Percentiles rank a stretch among this genome's conserved stretches.
Conservation (phyloP, 2,797 vertebrate genomes). For the Catharus ustulatus region DNA sequence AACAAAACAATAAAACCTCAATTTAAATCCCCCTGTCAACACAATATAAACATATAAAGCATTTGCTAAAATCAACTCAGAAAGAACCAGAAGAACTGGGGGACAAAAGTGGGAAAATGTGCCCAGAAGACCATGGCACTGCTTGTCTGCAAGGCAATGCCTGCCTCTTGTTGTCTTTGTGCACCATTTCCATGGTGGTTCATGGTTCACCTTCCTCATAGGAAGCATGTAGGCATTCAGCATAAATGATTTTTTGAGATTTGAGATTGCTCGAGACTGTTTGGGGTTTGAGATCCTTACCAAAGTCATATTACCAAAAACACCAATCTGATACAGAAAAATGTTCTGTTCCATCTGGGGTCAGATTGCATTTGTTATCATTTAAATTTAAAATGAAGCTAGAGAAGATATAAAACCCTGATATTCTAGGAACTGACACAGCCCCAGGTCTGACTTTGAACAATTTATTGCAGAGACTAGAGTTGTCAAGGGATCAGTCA, state of each 20-base stretch:
- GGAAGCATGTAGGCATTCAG: background rate
- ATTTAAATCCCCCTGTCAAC: background rate
- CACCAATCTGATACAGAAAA: background rate
- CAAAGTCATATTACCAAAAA: background rate
- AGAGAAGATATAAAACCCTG: slow-evolving; percentile 59
- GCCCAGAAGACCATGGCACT: background rate
- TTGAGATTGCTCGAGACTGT: background rate
- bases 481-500: slow-evolving; percentile 68
- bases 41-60: background rate
- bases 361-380: slow-evolving; percentile 29
- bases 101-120: background rate
- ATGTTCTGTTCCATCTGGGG: background rate
- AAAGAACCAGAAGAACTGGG: background rate
- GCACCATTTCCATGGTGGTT: background rate
- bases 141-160: background rate
- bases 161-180: background rate
- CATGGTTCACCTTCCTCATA: background rate
- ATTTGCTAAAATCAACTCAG: background rate
- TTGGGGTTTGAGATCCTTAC: background rate
- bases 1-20: background rate
- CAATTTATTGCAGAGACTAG: slow-evolving; percentile 58
- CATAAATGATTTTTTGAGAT: background rate
- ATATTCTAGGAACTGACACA: slow-evolving; percentile 71
- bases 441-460: slow-evolving; percentile 70
- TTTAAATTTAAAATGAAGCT: slow-evolving; percentile 69